Evolutionary conservation across 2,797 vertebrate genomes (phyloP).

Genomic region (Silurus aristotelis): DNA sequence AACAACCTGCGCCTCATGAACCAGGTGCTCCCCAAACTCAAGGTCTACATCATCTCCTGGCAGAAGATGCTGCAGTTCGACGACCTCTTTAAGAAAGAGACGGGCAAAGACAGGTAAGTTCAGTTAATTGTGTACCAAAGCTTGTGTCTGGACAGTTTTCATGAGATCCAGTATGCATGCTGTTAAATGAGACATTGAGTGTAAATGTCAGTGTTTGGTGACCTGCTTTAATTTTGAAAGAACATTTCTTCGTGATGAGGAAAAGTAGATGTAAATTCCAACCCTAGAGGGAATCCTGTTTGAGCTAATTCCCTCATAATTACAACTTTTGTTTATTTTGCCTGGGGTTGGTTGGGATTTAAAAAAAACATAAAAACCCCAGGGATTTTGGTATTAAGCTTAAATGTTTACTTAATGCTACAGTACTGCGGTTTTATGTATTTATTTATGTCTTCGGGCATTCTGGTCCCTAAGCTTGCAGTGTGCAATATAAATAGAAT

Average conservation of each 20-base stretch:
- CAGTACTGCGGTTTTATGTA: not conserved
- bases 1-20: constrained; percentile 96
- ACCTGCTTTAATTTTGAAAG: constrained; percentile 27
- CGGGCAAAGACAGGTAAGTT: constrained; percentile 93
- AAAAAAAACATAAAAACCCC: not conserved
- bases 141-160: not conserved
- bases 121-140: not conserved
- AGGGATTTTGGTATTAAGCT: constrained; percentile 52
- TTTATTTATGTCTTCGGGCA: not conserved
- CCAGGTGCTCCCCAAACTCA: constrained; percentile 89
- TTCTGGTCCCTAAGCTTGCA: not conserved
- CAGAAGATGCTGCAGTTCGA: constrained; percentile 98
- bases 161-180: not conserved
- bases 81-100: constrained; percentile 95
- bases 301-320: constrained; percentile 8
- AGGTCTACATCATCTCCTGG: constrained; percentile 91
- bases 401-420: constrained; percentile 3
- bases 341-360: constrained; percentile 32
- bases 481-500: not conserved
- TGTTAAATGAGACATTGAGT: not conserved
- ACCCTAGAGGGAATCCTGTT: not conserved
- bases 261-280: not conserved
- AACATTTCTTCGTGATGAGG: not conserved
- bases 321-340: constrained; percentile 35
- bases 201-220: not conserved